phyloP scores from a whole-genome alignment of 2,888 invertebrate genomes.

The Apodemia zela region DNA sequence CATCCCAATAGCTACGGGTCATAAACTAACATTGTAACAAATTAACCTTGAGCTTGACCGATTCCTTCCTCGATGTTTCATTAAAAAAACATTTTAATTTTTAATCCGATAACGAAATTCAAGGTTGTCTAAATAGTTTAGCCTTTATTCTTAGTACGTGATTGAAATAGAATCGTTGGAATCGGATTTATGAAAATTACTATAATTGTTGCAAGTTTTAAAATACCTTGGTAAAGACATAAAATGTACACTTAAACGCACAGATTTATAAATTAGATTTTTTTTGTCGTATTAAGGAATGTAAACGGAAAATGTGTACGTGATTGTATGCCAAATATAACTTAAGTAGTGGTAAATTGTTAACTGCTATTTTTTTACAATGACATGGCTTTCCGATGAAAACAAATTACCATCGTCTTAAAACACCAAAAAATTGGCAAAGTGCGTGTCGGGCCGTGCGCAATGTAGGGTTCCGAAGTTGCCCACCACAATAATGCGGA shows the following conservation, averaged over 20 bases:
- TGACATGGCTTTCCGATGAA: too few species aligned
- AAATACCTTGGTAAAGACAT: background rate
- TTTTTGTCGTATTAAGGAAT: too few species aligned
- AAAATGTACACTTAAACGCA: background rate
- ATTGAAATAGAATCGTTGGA: background rate
- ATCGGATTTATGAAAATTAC: background rate
- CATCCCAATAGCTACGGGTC: background rate
- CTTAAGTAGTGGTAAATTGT: too few species aligned
- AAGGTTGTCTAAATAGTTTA: constrained; percentile 5
- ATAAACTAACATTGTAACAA: background rate
- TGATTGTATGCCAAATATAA: too few species aligned
- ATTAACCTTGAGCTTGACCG: constrained; percentile 7
- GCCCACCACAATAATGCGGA: too few species aligned
- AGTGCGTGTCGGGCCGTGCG: too few species aligned
- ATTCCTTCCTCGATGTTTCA: background rate
- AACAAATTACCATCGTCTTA: too few species aligned
- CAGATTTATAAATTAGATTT: too few species aligned
- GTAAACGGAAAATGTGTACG: too few species aligned
- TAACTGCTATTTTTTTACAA: too few species aligned
- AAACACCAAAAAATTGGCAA: too few species aligned
- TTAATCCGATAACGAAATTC: background rate
- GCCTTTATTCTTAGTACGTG: background rate
- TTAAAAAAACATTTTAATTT: background rate
- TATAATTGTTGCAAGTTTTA: constrained; percentile 4
- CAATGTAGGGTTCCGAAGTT: too few species aligned